phyloP scores from a whole-genome alignment of 2,888 invertebrate species.

The Micropterix aruncella region DNA sequence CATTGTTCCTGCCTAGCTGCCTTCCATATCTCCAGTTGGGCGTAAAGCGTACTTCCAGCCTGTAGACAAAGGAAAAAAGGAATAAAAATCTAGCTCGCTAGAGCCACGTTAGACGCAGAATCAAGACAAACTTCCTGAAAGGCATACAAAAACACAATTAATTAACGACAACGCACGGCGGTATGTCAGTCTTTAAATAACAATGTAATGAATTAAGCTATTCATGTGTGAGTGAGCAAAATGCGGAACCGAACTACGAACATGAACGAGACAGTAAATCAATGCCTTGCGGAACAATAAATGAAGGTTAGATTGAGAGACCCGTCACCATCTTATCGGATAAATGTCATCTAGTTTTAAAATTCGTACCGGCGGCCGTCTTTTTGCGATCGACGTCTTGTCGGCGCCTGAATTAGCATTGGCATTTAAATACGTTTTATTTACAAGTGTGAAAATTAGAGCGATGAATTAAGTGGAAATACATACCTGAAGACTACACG shows the following conservation, averaged over 20 bases:
- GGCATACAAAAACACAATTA: too few relatives aligned
- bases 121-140: too few relatives aligned
- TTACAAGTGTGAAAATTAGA: too few relatives aligned
- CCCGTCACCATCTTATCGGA: too few relatives aligned
- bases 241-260: background rate
- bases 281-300: background rate
- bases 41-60: conserved; percentile 75
- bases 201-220: background rate
- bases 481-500: too few relatives aligned
- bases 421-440: too few relatives aligned
- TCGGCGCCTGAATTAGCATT: too few relatives aligned
- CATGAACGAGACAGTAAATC: background rate
- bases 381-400: too few relatives aligned
- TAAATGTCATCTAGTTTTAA: too few relatives aligned
- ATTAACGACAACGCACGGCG: background rate
- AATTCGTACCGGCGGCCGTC: too few relatives aligned
- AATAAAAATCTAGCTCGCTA: conserved; percentile 9
- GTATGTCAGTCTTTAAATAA: background rate
- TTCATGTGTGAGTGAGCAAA: too few relatives aligned
- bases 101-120: background rate
- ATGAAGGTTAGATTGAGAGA: background rate
- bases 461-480: too few relatives aligned
- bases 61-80: conserved; percentile 22
- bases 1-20: conserved; percentile 51
- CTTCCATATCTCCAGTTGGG: conserved; percentile 86